Percentiles rank a stretch among this genome's conserved stretches.
phyloP scores from a whole-genome alignment of 2,888 invertebrate genomes.

The Urechis unicinctus region DNA sequence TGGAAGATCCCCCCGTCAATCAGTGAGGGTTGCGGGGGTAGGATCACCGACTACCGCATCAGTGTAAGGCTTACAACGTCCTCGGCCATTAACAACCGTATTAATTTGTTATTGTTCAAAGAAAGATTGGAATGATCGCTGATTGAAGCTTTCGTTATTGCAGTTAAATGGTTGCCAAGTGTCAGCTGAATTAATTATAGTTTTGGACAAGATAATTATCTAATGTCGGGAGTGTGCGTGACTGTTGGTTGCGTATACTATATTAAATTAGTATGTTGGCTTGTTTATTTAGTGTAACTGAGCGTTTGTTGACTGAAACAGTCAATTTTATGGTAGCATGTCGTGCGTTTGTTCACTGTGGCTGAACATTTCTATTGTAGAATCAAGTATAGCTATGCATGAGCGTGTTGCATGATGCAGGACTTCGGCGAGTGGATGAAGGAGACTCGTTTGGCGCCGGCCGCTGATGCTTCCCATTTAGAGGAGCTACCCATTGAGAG shows the following conservation, averaged over 20 bases:
- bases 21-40: slow-evolving; percentile 87
- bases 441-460: slow-evolving; percentile 71
- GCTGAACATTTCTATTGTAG: too few relatives aligned
- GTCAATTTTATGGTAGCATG: too few relatives aligned
- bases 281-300: too few relatives aligned
- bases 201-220: too few relatives aligned
- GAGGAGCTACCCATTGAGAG: slow-evolving; percentile 27
- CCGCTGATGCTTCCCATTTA: slow-evolving; percentile 49
- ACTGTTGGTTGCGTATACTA: too few relatives aligned
- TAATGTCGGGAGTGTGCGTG: too few relatives aligned
- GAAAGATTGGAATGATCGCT: background rate
- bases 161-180: too few relatives aligned
- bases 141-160: too few relatives aligned
- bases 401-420: slow-evolving; percentile 26
- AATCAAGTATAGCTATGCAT: too few relatives aligned
- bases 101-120: slow-evolving; percentile 18
- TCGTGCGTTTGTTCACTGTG: background rate
- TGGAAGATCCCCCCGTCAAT: slow-evolving; percentile 92
- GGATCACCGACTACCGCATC: slow-evolving; percentile 85
- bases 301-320: too few relatives aligned
- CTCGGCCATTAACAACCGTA: background rate
- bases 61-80: slow-evolving; percentile 33
- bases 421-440: slow-evolving; percentile 87
- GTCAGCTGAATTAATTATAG: too few relatives aligned
- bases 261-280: too few relatives aligned